Conservation (phyloP, 2,888 invertebrate species). For the Drosophila mimica region DNA sequence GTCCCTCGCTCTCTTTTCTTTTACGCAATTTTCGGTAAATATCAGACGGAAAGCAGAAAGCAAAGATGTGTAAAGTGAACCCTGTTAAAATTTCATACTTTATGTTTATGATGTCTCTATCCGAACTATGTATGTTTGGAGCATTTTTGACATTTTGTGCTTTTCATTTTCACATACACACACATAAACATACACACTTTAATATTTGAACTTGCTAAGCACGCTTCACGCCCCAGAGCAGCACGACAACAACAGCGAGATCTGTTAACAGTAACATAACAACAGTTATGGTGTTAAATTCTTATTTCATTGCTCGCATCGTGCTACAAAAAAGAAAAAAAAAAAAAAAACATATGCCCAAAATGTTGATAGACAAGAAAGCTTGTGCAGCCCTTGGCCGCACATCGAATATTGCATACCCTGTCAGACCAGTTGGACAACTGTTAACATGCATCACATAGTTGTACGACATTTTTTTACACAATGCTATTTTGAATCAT, state of each 20-base stretch:
- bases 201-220: slow-evolving; percentile 14
- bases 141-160: not conserved
- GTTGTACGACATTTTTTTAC: not conserved
- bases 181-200: not conserved
- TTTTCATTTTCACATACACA: slow-evolving; percentile 2
- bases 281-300: slow-evolving; percentile 60
- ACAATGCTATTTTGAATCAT: not conserved
- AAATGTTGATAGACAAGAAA: slow-evolving; percentile 10
- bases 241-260: slow-evolving; percentile 30
- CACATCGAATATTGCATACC: not conserved
- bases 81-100: not conserved
- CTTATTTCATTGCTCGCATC: slow-evolving; percentile 36
- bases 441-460: not conserved
- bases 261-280: slow-evolving; percentile 28
- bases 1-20: not conserved
- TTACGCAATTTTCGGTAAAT: slow-evolving; percentile 34
- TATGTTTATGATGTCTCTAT: not conserved
- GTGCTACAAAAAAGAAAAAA: slow-evolving; percentile 15
- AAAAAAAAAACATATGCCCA: not conserved
- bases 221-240: slow-evolving; percentile 39
- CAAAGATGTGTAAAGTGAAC: slow-evolving; percentile 4
- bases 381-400: not conserved
- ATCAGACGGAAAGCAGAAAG: slow-evolving; percentile 37
- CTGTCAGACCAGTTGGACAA: not conserved
- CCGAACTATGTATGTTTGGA: not conserved